Conservation (phyloP, 2,113 vertebrate species). For the Eurystomus gularis region DNA sequence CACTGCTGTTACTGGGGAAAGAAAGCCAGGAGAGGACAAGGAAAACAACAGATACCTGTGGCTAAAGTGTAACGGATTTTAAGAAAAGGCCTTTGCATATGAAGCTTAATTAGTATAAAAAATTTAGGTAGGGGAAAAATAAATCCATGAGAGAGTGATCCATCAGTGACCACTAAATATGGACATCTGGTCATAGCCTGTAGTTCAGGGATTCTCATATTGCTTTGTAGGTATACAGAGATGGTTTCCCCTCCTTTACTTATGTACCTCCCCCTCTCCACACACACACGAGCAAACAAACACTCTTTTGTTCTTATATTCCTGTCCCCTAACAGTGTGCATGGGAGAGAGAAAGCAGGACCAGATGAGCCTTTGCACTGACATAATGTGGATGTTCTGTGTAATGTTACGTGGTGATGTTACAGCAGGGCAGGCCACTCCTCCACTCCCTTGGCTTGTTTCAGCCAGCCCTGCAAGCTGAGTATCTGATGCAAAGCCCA, state of each 20-base stretch:
- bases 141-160: background rate
- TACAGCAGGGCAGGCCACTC: background rate
- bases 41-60: background rate
- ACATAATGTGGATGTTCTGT: background rate
- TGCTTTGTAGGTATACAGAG: background rate
- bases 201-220: background rate
- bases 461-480: background rate
- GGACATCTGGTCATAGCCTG: background rate
- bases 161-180: background rate
- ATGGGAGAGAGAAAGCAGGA: background rate
- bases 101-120: background rate
- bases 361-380: background rate
- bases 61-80: background rate
- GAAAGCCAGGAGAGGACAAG: background rate
- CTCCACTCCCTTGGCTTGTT: accelerated
- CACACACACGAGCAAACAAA: background rate
- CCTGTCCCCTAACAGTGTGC: background rate
- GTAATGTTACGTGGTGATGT: background rate
- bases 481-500: background rate
- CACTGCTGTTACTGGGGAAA: background rate
- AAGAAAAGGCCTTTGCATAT: background rate
- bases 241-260: background rate
- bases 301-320: background rate
- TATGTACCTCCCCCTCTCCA: background rate
- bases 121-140: background rate